Evolutionary conservation across 1,140 invertebrate species (phyloP), one percentile per base, ranked within the genome.

Genomic region (Palaemon carinicauda): DNA sequence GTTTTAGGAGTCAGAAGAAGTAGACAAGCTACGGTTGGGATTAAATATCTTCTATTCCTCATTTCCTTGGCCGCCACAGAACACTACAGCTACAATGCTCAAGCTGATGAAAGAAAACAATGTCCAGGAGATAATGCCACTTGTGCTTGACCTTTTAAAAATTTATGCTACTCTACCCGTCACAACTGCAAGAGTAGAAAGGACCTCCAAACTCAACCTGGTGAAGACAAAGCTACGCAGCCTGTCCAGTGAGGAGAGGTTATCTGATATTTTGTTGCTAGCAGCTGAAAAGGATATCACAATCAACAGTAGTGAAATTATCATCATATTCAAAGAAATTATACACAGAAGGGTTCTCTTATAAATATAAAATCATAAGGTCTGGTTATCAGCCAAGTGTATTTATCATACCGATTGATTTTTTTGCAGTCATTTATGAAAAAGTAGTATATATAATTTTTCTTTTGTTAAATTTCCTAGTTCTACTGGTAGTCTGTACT

Each of bases 201-300:
- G 27, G 27, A 29, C 33, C 33, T 75, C 73, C 29, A 75, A 75
- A 75, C 73, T 75, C 73, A 75, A 75, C 19, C 73, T 75, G 27
- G 73, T 75, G 73, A 75, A 75, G 29, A 75, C 73, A 75, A 75
- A 75, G 15, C 10, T 75, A 5, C 29, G 73, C 73, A 75, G 73
- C 33, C 15, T 75, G 27, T 75, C 24, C 33, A n/a, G n/a, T n/a
- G n/a, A n/a, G n/a, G n/a, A n/a, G n/a, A n/a, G n/a, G n/a, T n/a
- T n/a, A n/a, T n/a, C 73, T 75, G 73, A 75, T 31, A 19, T 75
- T 19, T 50, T 75, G 33, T 31, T 75, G 27, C 31, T 75, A 31
- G 73, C 73, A 31, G 33, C 33, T 29, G 29, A 31, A 50, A 75
- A 75, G 24, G 69, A 75, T 31, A 75, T 33, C 10, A 19, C 10